These are phyloP conservation scores for Hafferia zeledoni DNA, from an alignment of 2,797 vertebrate species.

Conservation along the genomic window DNA sequence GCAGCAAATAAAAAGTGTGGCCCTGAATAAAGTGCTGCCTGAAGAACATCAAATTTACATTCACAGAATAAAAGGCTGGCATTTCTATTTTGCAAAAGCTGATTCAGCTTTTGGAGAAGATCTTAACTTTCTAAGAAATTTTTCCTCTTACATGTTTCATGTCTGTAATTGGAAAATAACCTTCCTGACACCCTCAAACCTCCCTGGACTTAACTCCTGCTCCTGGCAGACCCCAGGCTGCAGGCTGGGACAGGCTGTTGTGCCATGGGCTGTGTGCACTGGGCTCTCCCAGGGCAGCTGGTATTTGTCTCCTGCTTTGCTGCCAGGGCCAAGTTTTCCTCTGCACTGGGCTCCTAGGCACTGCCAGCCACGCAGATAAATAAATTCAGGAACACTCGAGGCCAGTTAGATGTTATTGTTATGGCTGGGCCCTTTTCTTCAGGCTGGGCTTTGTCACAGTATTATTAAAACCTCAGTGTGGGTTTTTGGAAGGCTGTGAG, in stretches of 20 bases:
- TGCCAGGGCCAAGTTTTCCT: background rate
- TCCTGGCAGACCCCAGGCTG: fast-evolving
- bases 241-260: background rate
- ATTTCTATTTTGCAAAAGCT: background rate
- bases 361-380: background rate
- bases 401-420: background rate
- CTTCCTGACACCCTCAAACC: background rate
- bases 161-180: background rate
- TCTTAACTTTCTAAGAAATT: background rate
- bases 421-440: background rate
- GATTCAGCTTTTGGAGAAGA: background rate
- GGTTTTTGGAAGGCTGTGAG: background rate
- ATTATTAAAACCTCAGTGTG: fast-evolving
- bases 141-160: background rate
- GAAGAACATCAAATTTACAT: background rate
- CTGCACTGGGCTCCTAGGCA: background rate
- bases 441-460: background rate
- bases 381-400: background rate
- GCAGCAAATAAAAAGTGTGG: background rate
- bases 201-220: background rate
- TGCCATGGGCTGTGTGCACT: background rate
- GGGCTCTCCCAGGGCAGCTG: background rate
- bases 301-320: background rate
- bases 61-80: background rate
- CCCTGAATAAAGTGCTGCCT: background rate